Conservation (phyloP, 2,888 invertebrate genomes). For the Schrankia costaestrigalis region DNA sequence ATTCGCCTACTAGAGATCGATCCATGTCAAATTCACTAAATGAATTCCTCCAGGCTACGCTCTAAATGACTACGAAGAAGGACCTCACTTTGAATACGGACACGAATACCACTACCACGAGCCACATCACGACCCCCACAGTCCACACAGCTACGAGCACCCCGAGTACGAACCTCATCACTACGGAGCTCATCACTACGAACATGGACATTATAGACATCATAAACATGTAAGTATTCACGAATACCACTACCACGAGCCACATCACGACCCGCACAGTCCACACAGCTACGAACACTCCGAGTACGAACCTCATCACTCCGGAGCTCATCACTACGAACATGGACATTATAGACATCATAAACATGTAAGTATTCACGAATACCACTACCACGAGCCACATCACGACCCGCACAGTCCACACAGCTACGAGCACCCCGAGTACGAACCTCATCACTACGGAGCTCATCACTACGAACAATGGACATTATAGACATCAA, state of each 20-base stretch:
- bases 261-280: slow-evolving; percentile 39
- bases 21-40: background rate
- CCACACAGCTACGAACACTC: slow-evolving; percentile 20
- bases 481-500: slow-evolving; percentile 50
- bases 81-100: slow-evolving; percentile 47
- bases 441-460: slow-evolving; percentile 33
- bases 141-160: slow-evolving; percentile 16
- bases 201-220: slow-evolving; percentile 48
- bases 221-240: slow-evolving; percentile 56
- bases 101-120: slow-evolving; percentile 49
- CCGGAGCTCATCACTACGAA: slow-evolving; percentile 30
- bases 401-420: slow-evolving; percentile 39
- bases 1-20: no score
- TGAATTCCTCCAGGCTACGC: slow-evolving; percentile 46
- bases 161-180: slow-evolving; percentile 35
- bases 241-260: slow-evolving; percentile 45
- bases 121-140: slow-evolving; percentile 39
- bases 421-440: slow-evolving; percentile 20
- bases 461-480: slow-evolving; percentile 32
- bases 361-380: slow-evolving; percentile 55
- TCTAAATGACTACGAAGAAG: slow-evolving; percentile 59
- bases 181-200: slow-evolving; percentile 31
- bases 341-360: slow-evolving; percentile 52
- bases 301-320: slow-evolving; percentile 32
- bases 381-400: slow-evolving; percentile 42